A percentile compares a stretch with the other conserved stretches of the same genome.
phyloP scores from a whole-genome alignment of 2,113 vertebrate genomes.

The Calyptommatus sinebrachiatus region DNA sequence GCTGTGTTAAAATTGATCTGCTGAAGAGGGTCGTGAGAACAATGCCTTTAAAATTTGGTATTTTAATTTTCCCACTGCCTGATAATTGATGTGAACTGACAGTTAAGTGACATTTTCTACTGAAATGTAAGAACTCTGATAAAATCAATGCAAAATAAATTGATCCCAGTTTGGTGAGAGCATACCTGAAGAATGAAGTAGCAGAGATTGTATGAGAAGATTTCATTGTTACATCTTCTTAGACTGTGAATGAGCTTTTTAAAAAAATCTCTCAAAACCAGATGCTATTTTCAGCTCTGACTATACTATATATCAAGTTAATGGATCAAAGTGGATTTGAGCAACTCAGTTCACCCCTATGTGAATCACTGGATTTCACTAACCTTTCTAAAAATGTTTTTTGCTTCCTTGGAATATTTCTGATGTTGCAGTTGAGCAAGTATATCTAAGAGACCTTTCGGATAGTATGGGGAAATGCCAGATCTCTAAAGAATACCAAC shows the following conservation, averaged over 20 bases:
- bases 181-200: background rate
- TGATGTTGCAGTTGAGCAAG: background rate
- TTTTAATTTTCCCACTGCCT: background rate
- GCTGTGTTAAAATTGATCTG: background rate
- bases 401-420: background rate
- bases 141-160: background rate
- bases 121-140: background rate
- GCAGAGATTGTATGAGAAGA: background rate
- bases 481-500: no score
- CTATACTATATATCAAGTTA: background rate
- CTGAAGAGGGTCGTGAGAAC: slow-evolving; percentile 2
- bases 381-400: background rate
- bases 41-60: background rate
- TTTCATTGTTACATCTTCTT: background rate
- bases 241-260: background rate
- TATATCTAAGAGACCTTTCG: no score
- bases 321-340: background rate
- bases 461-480: no score
- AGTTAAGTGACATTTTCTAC: background rate
- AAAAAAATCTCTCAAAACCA: background rate
- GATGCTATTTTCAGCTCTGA: background rate
- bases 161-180: background rate
- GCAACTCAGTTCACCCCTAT: background rate
- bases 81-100: background rate
- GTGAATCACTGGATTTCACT: background rate